These are phyloP conservation scores for Myotis davidii DNA, from an alignment of 2,113 vertebrate species.

Conservation along the genomic window DNA sequence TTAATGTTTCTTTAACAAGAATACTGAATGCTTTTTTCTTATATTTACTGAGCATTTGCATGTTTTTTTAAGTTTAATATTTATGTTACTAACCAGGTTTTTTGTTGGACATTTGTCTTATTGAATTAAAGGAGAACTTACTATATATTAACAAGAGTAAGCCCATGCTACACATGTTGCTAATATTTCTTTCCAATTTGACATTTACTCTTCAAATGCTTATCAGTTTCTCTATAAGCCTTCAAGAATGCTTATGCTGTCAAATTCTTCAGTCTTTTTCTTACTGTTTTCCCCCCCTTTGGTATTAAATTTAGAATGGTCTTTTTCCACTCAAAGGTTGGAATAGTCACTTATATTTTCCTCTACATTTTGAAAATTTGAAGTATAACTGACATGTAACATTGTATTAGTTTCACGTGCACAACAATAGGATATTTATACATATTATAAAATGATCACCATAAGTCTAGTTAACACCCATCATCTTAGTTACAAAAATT, in stretches of 20 bases:
- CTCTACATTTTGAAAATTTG: background rate
- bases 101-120: background rate
- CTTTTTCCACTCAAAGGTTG: background rate
- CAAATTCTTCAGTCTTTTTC: background rate
- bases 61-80: background rate
- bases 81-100: background rate
- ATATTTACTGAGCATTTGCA: background rate
- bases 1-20: background rate
- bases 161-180: background rate
- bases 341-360: background rate
- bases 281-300: background rate
- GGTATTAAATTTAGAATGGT: background rate
- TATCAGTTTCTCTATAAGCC: background rate
- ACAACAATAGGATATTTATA: background rate
- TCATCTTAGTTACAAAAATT: background rate
- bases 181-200: background rate
- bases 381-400: background rate
- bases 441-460: background rate
- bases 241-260: background rate
- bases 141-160: background rate
- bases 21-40: background rate
- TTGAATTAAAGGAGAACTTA: background rate
- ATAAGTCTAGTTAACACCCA: background rate
- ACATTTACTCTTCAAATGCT: background rate
- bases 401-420: background rate